Percentiles rank a stretch among this genome's conserved stretches.
Conservation (phyloP, 2,113 vertebrate genomes). For the Elachura formosa region DNA sequence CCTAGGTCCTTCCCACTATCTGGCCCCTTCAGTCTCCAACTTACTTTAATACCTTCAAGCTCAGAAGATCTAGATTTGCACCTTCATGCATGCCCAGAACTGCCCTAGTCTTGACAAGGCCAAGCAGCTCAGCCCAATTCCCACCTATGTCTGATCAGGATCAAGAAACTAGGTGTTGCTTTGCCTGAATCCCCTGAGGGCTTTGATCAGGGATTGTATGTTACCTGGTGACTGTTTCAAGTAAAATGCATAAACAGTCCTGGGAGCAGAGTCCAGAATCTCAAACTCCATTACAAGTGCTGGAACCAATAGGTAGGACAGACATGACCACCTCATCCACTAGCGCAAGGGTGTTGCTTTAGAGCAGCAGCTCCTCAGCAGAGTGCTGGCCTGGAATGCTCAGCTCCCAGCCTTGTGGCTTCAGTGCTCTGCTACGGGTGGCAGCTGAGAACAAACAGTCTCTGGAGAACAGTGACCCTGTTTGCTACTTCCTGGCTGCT, state of each 20-base stretch:
- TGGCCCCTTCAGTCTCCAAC: not conserved
- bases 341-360: rapidly evolving
- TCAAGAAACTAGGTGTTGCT: constrained; percentile 35
- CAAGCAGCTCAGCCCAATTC: constrained; percentile 37
- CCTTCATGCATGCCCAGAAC: constrained; percentile 35
- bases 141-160: constrained; percentile 46
- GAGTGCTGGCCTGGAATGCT: not conserved
- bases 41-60: not conserved
- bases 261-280: constrained; percentile 22
- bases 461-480: not conserved
- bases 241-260: constrained; percentile 33
- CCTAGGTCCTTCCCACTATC: not conserved
- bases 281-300: not conserved
- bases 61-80: not conserved
- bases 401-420: not conserved
- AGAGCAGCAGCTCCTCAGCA: not conserved
- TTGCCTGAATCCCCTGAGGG: not conserved
- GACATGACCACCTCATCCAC: not conserved
- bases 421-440: not conserved
- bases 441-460: not conserved
- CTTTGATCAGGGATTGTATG: constrained; percentile 11
- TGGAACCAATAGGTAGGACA: not conserved
- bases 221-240: constrained; percentile 47
- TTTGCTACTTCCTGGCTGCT: not conserved
- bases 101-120: constrained; percentile 35